phyloP scores from a whole-genome alignment of 2,797 vertebrate genomes.

The Coracias cyanogaster region DNA sequence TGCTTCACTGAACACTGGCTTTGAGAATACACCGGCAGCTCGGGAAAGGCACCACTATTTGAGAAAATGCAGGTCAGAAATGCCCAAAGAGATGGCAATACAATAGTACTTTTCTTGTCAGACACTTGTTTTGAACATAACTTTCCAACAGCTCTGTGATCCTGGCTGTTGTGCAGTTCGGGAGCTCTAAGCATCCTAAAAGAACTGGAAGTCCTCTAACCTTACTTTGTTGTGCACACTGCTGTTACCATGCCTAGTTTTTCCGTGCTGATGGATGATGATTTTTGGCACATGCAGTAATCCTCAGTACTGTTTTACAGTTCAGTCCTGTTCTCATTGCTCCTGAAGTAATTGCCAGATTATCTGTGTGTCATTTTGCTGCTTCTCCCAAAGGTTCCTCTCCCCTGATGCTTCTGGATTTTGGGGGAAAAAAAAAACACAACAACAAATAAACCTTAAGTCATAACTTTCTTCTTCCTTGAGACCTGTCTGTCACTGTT shows the following conservation, averaged over 20 bases:
- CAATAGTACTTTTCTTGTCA: background rate
- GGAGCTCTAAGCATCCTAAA: background rate
- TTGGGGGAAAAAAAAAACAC: background rate
- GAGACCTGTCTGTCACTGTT: background rate
- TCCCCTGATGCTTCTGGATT: background rate
- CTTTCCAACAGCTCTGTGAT: background rate
- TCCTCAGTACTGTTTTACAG: background rate
- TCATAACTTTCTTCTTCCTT: background rate
- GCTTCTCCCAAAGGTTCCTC: background rate
- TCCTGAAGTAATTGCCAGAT: background rate
- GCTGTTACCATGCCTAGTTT: background rate
- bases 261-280: background rate
- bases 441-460: background rate
- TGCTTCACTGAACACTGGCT: background rate
- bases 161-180: background rate
- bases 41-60: background rate
- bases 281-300: background rate
- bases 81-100: background rate
- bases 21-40: background rate
- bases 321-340: background rate
- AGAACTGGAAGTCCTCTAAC: background rate
- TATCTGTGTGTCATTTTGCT: background rate
- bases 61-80: constrained; percentile 18
- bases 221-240: background rate
- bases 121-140: background rate